phyloP scores from a whole-genome alignment of 2,888 invertebrate genomes.

The Xylocampa areola region DNA sequence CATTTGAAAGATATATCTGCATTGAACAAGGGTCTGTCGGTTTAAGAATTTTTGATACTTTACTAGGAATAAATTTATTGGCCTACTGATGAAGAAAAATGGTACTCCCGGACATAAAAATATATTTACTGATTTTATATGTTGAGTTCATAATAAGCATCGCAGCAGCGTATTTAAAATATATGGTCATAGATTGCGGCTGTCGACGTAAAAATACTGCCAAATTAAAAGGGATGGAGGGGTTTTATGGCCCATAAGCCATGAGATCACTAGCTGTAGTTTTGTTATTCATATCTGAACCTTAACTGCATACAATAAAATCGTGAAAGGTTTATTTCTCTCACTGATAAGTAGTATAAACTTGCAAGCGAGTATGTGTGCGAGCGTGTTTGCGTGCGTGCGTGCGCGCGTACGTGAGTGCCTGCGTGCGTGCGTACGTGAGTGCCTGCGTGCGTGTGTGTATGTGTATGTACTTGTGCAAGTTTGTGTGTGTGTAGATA shows the following conservation, averaged over 20 bases:
- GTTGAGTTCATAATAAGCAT: constrained; percentile 3
- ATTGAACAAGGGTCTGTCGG: not conserved
- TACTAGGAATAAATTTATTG: not conserved
- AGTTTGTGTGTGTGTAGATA: too few species aligned
- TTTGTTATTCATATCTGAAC: not conserved
- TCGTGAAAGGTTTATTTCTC: not conserved
- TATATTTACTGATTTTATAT: not conserved
- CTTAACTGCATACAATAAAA: not conserved
- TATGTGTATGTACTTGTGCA: too few species aligned
- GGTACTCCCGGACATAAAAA: not conserved
- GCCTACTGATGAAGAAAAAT: not conserved
- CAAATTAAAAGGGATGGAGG: not conserved
- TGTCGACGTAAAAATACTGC: not conserved
- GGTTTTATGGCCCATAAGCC: not conserved
- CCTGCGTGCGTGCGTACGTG: too few species aligned
- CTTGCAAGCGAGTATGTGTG: too few species aligned
- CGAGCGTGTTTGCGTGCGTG: too few species aligned
- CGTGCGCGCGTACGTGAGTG: too few species aligned
- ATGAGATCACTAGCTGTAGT: not conserved
- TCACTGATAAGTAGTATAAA: not conserved
- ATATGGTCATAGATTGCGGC: not conserved
- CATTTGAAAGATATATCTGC: too few species aligned
- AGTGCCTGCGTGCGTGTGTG: too few species aligned
- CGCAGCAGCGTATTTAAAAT: not conserved
- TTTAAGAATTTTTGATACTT: not conserved